Conservation (phyloP, 1,140 invertebrate species). For the Euwallacea similis region DNA sequence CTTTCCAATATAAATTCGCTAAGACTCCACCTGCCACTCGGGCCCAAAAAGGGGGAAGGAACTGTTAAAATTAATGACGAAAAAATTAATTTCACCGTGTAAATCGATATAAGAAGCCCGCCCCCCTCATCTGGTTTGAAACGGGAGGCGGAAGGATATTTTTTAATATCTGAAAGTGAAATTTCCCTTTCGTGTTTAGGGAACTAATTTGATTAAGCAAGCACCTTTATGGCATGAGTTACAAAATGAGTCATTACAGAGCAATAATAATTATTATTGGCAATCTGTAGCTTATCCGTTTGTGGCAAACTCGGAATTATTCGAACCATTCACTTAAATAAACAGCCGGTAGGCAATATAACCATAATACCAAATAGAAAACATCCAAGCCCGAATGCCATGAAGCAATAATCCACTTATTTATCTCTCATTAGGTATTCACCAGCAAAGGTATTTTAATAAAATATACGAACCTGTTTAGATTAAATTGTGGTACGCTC, state of each 20-base stretch:
- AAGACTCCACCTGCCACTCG: constrained; percentile 13
- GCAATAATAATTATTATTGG: background rate
- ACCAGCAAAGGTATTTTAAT: constrained; percentile 11
- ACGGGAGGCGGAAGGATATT: background rate
- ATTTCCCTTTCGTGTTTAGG: constrained; percentile 1
- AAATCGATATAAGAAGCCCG: constrained; percentile 14
- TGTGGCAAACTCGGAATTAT: background rate
- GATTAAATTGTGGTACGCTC: constrained; percentile 12
- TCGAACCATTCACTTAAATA: background rate
- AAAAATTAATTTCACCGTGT: constrained; percentile 26
- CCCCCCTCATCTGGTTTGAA: constrained; percentile 13
- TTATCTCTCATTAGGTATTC: constrained; percentile 24
- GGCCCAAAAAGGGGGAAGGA: constrained; percentile 4
- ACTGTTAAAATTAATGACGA: constrained; percentile 19
- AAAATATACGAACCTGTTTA: constrained; percentile 23
- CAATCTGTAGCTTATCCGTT: background rate
- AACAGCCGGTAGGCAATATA: constrained; percentile 2
- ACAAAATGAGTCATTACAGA: too few species aligned
- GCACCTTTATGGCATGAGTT: background rate
- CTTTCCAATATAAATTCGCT: constrained; percentile 10
- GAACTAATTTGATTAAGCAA: background rate
- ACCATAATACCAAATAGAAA: background rate
- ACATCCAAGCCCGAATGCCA: constrained; percentile 9
- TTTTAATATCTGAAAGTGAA: constrained; percentile 13
- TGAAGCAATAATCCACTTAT: constrained; percentile 19